Evolutionary conservation across 2,797 vertebrate genomes (phyloP), one percentile per base, ranked within the genome.

Genomic region (Delichon dasypus): DNA sequence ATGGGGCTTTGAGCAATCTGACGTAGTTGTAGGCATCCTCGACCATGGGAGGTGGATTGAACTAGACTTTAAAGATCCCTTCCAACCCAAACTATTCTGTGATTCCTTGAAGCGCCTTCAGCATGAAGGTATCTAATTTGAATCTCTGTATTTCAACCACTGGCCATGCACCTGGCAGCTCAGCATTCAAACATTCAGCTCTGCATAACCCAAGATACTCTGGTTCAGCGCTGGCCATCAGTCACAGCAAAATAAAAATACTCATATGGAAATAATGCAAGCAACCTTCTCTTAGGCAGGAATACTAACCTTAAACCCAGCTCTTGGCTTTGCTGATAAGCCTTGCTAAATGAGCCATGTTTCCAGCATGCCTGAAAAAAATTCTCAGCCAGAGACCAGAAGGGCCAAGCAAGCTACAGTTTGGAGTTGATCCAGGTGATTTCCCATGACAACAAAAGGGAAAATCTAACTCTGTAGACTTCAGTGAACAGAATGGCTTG

Each of bases 221-320:
- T 76, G 73, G 62, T 29, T 54, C 78, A 88, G 47, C 5, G 5
- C n/a, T 48, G 36, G 25, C 42, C 55, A 85, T 82, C 62, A 65
- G 38, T 66, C 55, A 82, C 40, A 90, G 48, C 55, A 91, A 85
- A 90, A 78, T 62, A 70, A 83, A 91, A 92, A 96, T 29, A 70
- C 9, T 45, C 50, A n/a, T 22, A 62, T 21, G 32, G 11, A 90
- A 93, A 76, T 64, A 91, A 76, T 3, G 7, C 38, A 79, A 73
- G 57, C 71, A 93, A 42, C 12, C 16, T 48, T 40, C 70, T 73
- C 48, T 81, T 36, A 55, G 0, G 10, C 53, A 57, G 27, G 5
- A 88, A 82, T 73, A 67, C 25, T 71, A 77, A 45, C 40, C 40
- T 55, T 76, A 83, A 60, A 60, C 11, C 19, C 38, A 48, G 51